Percentiles rank a stretch among this genome's conserved stretches.
These are phyloP conservation scores for Lindbergichthys nudifrons DNA, from an alignment of 2,797 vertebrate genomes.

Conservation along the genomic window DNA sequence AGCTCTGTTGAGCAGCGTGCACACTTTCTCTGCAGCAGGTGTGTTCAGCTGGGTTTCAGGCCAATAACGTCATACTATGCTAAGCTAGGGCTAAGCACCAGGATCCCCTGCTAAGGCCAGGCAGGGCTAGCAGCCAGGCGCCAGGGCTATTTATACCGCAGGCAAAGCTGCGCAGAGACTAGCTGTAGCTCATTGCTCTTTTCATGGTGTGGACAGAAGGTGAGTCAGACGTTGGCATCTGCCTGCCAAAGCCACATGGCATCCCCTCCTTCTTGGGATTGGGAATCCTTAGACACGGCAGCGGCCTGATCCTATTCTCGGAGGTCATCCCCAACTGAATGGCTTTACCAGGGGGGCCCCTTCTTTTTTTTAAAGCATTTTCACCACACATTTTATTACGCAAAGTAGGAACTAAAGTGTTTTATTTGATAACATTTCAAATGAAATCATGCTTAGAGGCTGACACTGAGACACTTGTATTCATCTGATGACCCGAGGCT, in stretches of 20 bases:
- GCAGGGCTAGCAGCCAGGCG: conserved; percentile 68
- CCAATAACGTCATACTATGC: conserved; percentile 69
- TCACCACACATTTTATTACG: background rate
- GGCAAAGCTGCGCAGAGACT: conserved; percentile 58
- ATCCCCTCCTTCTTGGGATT: conserved; percentile 46
- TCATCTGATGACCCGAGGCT: background rate
- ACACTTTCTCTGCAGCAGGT: conserved; percentile 53
- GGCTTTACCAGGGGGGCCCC: conserved; percentile 3
- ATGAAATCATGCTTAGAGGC: background rate
- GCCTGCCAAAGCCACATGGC: conserved; percentile 49
- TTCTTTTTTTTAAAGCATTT: conserved; percentile 9
- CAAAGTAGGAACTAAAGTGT: conserved; percentile 16
- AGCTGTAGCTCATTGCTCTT: conserved; percentile 59
- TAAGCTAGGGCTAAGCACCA: conserved; percentile 74
- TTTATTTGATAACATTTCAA: conserved; percentile 3
- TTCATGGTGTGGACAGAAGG: conserved; percentile 67
- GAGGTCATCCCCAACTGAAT: conserved; percentile 24
- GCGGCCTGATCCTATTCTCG: conserved; percentile 45
- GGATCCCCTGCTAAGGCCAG: conserved; percentile 71
- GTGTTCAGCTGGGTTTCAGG: conserved; percentile 66
- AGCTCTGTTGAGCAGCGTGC: conserved; percentile 23
- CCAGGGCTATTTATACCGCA: conserved; percentile 76
- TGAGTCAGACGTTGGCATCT: conserved; percentile 63
- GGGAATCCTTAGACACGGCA: conserved; percentile 59
- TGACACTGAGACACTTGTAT: background rate